Evolutionary conservation across 2,113 vertebrate genomes (phyloP), one percentile per base, ranked within the genome.

Genomic region (Semicossyphus pulcher): DNA sequence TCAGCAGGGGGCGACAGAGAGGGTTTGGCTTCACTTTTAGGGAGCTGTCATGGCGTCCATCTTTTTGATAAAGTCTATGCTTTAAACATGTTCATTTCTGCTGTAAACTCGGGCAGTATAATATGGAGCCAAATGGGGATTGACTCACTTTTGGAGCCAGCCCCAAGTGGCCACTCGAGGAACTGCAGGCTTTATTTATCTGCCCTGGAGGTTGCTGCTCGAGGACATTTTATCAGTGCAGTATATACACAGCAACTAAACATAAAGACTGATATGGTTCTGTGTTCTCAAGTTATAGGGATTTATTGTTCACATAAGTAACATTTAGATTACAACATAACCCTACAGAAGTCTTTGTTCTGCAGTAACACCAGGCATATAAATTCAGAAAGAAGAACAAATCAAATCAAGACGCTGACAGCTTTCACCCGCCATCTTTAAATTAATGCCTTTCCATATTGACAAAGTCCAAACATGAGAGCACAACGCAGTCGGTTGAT

Each of bases 371-470:
- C 36, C 26, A 59, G 44, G 47, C 9, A 6, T 26, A 20, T 48
- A n/a, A n/a, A n/a, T 60, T 4, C 32, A 31, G 42, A 11, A 28
- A 34, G 66, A 70, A 52, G 16, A 32, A 72, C 11, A 49, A 36
- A 61, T 44, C 39, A 15, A 10, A 67, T 57, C 26, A 67, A 64
- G 69, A 59, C 2, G 60, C 54, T 64, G 65, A 78, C 81, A 76
- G 77, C 73, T 64, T 61, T 54, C 56, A 58, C 42, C 62, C 39
- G 53, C 16, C 16, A 23, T 21, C 41, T 83, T 53, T 73, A 61
- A 67, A 73, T 72, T 1, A 80, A 72, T 66, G 70, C 14, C 79
- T 28, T 52, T 79, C 41, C 25, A 68, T 47, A 75, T 39, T 71
- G 59, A 72, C 80, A 21, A 16, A 54, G 29, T 41, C 56, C 72